Evolutionary conservation across 2,888 invertebrate genomes (phyloP), one percentile per base, ranked within the genome.

Genomic region (Lithophane socia): DNA sequence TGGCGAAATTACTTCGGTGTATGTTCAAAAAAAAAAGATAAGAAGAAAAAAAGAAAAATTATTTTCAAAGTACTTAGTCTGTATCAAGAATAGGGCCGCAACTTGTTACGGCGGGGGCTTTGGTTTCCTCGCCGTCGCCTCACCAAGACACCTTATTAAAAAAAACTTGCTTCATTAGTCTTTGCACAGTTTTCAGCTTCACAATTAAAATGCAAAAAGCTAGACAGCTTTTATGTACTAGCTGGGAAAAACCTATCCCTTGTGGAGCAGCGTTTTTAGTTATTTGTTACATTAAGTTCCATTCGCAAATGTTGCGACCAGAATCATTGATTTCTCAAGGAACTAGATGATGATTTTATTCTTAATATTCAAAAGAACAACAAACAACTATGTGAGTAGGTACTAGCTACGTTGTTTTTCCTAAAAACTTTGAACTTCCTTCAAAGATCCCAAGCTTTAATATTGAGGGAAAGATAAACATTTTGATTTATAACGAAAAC

Each of bases 141-240:
- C 72, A 60, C 58, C 47, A 29, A 61, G 77, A 71, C 52, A 85
- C 18, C 66, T 76, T 73, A 82, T 77, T 67, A 80, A 82, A 75
- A 65, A 73, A 87, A 70, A 64, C 74, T 70, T 63, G 64, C 74
- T 87, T 78, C 71, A 79, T 79, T 78, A 68, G 67, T 71, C 47
- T 63, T 67, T 82, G 61, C 66, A 63, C 66, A 73, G 56, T 82
- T 60, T 75, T 37, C 56, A 75, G 71, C 44, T 61, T 81, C 13
- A 80, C 49, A 71, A 74, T 82, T 68, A 68, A 21, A 80, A 73
- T 61, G 63, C n/a, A 73, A 70, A 75, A 64, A 69, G 9, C 56
- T 52, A 16, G 44, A 58, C 21, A 79, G 63, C 49, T 64, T 16
- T 29, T 44, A 37, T 58, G 13, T 29, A n/a, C 9, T 29, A 5